Evolutionary conservation across 2,113 vertebrate species (phyloP), one percentile per base, ranked within the genome.

Genomic region (Eolophus roseicapilla): DNA sequence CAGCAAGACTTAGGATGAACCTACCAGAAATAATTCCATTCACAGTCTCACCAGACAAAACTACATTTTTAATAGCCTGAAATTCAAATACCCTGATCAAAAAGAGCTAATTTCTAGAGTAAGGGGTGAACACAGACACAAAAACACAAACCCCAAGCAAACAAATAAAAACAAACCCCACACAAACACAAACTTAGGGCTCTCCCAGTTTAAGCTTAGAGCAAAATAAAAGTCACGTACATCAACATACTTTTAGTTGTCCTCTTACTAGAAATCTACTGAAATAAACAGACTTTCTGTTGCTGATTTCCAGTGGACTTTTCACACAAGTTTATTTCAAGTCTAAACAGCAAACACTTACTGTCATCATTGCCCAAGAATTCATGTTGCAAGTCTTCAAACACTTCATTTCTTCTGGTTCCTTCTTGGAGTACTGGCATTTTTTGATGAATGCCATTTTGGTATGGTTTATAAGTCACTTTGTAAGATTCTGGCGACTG

Each of bases 401-500:
- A 98, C 12, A 93, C 90, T 90, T 97, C 98, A 37, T 97, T 98
- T 81, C 88, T 96, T 94, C 78, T 98, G 91, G 37, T 74, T 92
- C 77, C 75, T 28, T 90, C 96, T 52, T 97, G 97, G 12, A 97
- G 84, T 96, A 97, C 95, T 49, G 98, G 97, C 91, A 95, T 97
- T 70, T 96, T 91, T 37, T 96, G 97, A 89, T 98, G 98, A 74
- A 89, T 95, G 65, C 95, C 94, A 95, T 98, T 95, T 69, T 98
- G 98, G 63, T 98, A 98, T 31, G 99, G 99, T n/a, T 98, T 99
- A 80, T 98, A 99, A 41, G 77, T 97, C 74, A 98, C 98, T 97
- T 98, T 98, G 91, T 98, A 98, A n/a, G 97, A 90, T 73, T 98
- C 98, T 47, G 91, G 57, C 10, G 71, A 86, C 35, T 97, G 97